Percentiles rank a stretch among this genome's conserved stretches.
phyloP scores from a whole-genome alignment of 1,140 invertebrate species.

The Harlomillsia oculata region DNA sequence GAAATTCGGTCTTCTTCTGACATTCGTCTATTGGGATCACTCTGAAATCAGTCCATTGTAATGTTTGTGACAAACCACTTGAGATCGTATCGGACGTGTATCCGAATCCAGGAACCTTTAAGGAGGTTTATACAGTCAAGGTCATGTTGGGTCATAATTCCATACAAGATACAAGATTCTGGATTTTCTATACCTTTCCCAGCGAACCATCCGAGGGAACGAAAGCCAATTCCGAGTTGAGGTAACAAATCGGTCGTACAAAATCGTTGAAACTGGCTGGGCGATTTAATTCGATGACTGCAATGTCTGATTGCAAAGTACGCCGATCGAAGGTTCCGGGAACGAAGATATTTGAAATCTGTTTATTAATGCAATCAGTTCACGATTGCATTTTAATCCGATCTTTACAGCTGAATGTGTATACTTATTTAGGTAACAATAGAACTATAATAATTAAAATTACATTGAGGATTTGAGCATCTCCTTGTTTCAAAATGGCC shows the following conservation, averaged over 20 bases:
- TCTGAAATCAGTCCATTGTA: too few species aligned
- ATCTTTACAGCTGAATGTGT: background rate
- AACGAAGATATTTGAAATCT: conserved; percentile 1
- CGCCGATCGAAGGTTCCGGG: conserved; percentile 5
- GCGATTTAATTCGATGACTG: conserved; percentile 8
- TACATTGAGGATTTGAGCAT: conserved; percentile 4
- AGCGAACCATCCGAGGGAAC: conserved; percentile 1
- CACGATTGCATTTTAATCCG: background rate
- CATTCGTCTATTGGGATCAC: too few species aligned
- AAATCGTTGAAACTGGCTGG: background rate
- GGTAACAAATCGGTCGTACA: conserved; percentile 3
- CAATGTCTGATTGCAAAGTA: conserved; percentile 13
- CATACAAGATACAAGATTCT: too few species aligned
- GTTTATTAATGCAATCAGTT: background rate
- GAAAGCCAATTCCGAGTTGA: background rate
- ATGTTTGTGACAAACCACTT: too few species aligned
- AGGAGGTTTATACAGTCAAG: too few species aligned
- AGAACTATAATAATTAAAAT: background rate
- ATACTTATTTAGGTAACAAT: background rate
- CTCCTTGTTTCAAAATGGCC: background rate
- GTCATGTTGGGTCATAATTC: too few species aligned
- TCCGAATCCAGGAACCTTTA: too few species aligned
- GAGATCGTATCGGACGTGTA: too few species aligned
- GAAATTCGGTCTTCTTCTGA: too few species aligned
- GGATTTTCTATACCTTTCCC: conserved; percentile 11